These are phyloP conservation scores for Taphrorychus bicolor DNA, from an alignment of 2,888 invertebrate genomes.

Conservation along the genomic window DNA sequence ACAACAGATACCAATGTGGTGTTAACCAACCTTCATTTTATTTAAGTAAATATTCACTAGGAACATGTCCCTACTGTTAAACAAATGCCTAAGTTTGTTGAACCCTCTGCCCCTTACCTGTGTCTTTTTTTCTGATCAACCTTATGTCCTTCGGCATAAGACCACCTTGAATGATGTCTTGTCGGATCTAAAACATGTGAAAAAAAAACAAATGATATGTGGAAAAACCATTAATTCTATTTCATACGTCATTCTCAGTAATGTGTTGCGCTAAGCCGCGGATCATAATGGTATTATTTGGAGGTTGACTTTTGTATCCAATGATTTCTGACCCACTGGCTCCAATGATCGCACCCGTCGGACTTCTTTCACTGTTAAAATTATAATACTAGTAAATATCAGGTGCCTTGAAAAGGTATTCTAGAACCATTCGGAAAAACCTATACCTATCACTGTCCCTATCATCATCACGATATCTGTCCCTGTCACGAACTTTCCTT, in stretches of 20 bases:
- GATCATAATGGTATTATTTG: slow-evolving; percentile 75
- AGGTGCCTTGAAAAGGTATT: slow-evolving; percentile 25
- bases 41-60: neutral
- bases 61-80: neutral
- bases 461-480: slow-evolving; percentile 58
- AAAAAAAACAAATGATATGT: neutral
- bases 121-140: slow-evolving; percentile 81
- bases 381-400: slow-evolving; percentile 46
- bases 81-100: neutral
- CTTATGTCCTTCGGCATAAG: slow-evolving; percentile 82
- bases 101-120: slow-evolving; percentile 67
- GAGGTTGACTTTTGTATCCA: slow-evolving; percentile 60
- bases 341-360: slow-evolving; percentile 55
- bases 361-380: slow-evolving; percentile 58
- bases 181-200: slow-evolving; percentile 70
- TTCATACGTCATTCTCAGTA: slow-evolving; percentile 77
- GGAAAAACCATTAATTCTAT: neutral
- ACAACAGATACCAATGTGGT: slow-evolving; percentile 61
- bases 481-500: slow-evolving; percentile 55
- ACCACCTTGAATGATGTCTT: slow-evolving; percentile 76
- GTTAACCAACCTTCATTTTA: slow-evolving; percentile 51
- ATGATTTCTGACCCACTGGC: slow-evolving; percentile 60
- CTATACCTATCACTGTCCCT: slow-evolving; percentile 60
- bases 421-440: slow-evolving; percentile 48
- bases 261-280: slow-evolving; percentile 77